Evolutionary conservation across 1,140 invertebrate species (phyloP).

Genomic region (Physella acuta): DNA sequence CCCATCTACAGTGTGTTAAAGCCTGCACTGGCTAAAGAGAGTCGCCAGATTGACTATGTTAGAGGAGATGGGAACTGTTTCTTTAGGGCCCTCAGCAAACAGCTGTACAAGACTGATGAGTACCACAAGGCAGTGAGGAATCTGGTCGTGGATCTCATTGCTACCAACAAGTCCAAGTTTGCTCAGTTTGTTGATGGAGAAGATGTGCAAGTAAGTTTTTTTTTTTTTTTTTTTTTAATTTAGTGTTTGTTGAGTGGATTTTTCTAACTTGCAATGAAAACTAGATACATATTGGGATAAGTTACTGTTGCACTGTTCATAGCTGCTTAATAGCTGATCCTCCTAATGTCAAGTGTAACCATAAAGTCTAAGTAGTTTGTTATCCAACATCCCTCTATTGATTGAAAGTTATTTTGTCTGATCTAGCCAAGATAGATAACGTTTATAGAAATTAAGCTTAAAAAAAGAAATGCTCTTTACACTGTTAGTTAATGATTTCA

Average conservation of each 20-base stretch:
- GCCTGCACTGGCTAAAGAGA: slow-evolving; percentile 26
- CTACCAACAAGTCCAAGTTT: slow-evolving; percentile 42
- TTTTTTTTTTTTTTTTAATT: not conserved
- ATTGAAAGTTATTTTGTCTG: too few relatives aligned
- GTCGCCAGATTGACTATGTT: slow-evolving; percentile 47
- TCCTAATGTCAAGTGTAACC: too few relatives aligned
- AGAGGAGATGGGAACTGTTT: slow-evolving; percentile 56
- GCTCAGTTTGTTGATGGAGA: slow-evolving; percentile 43
- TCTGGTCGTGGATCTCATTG: slow-evolving; percentile 45
- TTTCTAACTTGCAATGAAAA: not conserved
- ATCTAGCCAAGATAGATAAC: too few relatives aligned
- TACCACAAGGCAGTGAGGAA: slow-evolving; percentile 46
- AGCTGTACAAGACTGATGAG: slow-evolving; percentile 45
- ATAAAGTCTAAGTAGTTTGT: too few relatives aligned
- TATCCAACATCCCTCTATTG: too few relatives aligned
- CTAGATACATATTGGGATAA: not conserved
- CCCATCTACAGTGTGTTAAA: slow-evolving; percentile 6
- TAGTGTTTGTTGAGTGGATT: not conserved
- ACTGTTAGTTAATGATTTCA: too few relatives aligned
- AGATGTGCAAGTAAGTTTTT: slow-evolving; percentile 20
- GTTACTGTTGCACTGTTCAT: not conserved
- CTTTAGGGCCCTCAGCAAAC: slow-evolving; percentile 51
- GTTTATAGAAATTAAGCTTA: too few relatives aligned
- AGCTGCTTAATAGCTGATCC: too few relatives aligned
- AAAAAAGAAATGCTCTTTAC: too few relatives aligned